Base-by-base conservation (phyloP, 1,140 invertebrate species). In the Philaenus spumarius region DNA sequence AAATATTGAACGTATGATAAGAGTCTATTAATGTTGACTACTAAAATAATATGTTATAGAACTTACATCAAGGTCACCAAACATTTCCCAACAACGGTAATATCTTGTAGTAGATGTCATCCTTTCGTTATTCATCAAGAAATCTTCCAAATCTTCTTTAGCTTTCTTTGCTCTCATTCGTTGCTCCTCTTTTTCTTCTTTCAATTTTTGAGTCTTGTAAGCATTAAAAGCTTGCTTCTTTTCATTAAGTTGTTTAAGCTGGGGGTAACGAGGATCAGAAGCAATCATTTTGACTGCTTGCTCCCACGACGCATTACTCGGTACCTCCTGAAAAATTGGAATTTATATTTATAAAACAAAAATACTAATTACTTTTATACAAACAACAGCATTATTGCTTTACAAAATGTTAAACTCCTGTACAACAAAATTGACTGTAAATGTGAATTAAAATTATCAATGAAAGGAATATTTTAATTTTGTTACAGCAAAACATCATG, bases 151-250 rank as follows among this genome's bases (percentile, higher is more conserved):
- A 69, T 95, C 93, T 78, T 99, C 97, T 70, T 98, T 96, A 2
- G 95, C 94, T 70, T 95, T 95, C 71, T 98, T 98, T 1, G 93
- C 85, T 69, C 87, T 86, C 52, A 93, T 75, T 67, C 96, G 81
- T 59, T 95, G 89, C 72, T 97, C 96, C 72, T 99, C 97, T 66
- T 90, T 86, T 74, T 98, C 96, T 69, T 98, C 96, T 77, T 98
- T 98, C 12, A 90, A 80, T 70, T 88, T 90, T 71, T 98, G 95
- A 14, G 93, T 96, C 76, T 99, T 99, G 71, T 98, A 99, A 1
- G 93, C 90, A 78, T 99, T 98, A 68, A 99, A 99, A 0, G 93
- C 93, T 72, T 98, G 94, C 71, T 98, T 99, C 66, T 95, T 90
- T 69, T 99, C 95, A 75, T 95, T 97, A 0, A 98, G 77, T 64